phyloP scores from a whole-genome alignment of 2,888 invertebrate genomes.

The Ametastegia equiseti region DNA sequence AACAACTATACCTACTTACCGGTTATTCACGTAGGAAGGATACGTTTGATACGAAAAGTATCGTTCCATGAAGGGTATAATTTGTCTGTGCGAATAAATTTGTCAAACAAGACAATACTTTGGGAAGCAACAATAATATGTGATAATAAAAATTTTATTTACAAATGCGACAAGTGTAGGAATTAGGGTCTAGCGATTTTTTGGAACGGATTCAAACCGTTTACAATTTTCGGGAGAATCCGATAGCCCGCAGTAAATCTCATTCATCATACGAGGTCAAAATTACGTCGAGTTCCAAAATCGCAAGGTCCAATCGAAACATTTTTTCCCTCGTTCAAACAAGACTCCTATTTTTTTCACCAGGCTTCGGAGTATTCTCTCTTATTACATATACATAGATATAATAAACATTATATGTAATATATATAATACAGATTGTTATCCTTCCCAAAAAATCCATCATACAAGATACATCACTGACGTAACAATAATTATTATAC shows the following conservation, averaged over 20 bases:
- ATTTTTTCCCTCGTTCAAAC: neutral
- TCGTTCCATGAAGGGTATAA: too few relatives aligned
- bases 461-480: slow-evolving; percentile 69
- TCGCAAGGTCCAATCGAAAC: neutral
- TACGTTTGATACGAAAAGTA: too few relatives aligned
- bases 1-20: too few relatives aligned
- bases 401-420: neutral
- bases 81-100: too few relatives aligned
- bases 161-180: slow-evolving; percentile 75
- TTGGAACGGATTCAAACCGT: slow-evolving; percentile 63
- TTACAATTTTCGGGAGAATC: neutral
- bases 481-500: slow-evolving; percentile 69
- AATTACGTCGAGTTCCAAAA: neutral
- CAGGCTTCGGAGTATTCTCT: too few relatives aligned
- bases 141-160: slow-evolving; percentile 75
- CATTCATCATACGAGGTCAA: neutral
- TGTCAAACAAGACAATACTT: neutral
- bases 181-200: slow-evolving; percentile 70
- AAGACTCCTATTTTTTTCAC: neutral
- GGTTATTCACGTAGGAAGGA: too few relatives aligned
- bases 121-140: slow-evolving; percentile 53
- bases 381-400: neutral
- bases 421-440: neutral
- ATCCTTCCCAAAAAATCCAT: slow-evolving; percentile 65
- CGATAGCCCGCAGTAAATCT: neutral